Evolutionary conservation across 30 jellyfish, hydroid and myxozoan species (phyloP), one percentile per base, ranked within the genome.

Genomic region (Sanderia malayensis): DNA sequence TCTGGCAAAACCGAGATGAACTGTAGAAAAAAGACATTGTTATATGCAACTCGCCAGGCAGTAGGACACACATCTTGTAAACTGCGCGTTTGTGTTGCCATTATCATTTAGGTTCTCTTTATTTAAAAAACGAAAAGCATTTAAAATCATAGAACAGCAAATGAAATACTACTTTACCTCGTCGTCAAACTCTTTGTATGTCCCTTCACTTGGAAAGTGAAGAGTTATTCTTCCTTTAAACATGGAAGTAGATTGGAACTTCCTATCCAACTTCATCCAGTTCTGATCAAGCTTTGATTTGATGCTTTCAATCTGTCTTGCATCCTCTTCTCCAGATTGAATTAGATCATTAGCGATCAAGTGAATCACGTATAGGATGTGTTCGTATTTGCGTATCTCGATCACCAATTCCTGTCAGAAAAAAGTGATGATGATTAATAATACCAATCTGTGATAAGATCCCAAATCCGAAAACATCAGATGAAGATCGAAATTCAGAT

Each of bases 261-360:
- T 67, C 41, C 63, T 60, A 58, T 73, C 70, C 61, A 88, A 46
- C 30, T 32, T 57, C 6, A 61, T 33, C 97, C 97, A 88, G 23
- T 57, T 76, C 59, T 68, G 66, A 59, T 81, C 97, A 21, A 82
- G 52, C 37, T 88, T 84, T 4, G 84, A 45, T 29, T 81, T 57
- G 47, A 75, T 41, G 46, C 81, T 63, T n/a, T 20, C 79, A 29
- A 82, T 46, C 31, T 87, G 92, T 31, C 65, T 61, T 11, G 77
- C 86, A 18, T 75, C 88, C 8, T 24, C 78, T 17, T 72, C 82
- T 15, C 84, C 95, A 2, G 95, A 59, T 15, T 74, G 85, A 32
- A 76, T 82, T 73, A 88, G 46, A 53, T 88, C 95, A 25, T 80
- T 73, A 0, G 95, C 92, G 20, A 94, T 53, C 44, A 31, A 31